Evolutionary conservation across 1,140 invertebrate species (phyloP), one percentile per base, ranked within the genome.

Genomic region (Cyclina sinensis): DNA sequence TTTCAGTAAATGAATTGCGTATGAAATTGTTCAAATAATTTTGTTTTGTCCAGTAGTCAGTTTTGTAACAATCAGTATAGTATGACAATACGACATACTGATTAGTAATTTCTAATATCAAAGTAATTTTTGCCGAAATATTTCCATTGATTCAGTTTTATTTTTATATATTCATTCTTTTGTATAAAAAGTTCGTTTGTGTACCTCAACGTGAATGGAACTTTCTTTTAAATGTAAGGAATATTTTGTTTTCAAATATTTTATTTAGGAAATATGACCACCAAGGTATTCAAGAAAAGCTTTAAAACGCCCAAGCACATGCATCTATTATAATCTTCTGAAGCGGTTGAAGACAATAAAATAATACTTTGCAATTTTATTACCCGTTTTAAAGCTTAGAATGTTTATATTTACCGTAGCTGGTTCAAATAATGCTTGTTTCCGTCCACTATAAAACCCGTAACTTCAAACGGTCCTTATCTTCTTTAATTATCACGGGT

Each of bases 321-420:
- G 74, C 74, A 78, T 37, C 46, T 18, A 78, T 18, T 21, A 54
- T 78, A 78, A 78, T 78, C 74, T 78, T 78, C 74, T 39, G 48
- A 78, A 3, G 46, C 14, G 7, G 30, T 70, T 37, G 12, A 78
- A 78, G 74, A 78, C 74, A 78, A 84, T 78, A 78, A 86, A 84
- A 84, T 30, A 59, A 57, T 86, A 86, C 70, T 78, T 78, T 46
- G 70, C 54, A 62, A 48, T 54, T 86, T 86, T 78, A 86, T 86
- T 37, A 70, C 32, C 84, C 84, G 54, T 86, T 86, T 86, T 74
- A 86, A 86, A 73, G 73, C 73, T n/a, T 27, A 30, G 24, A 43
- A 57, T 86, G 84, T 86, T 86, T 86, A 86, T 86, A 86, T 86
- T 86, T 78, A 57, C 70, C 84, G 39, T 59, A 57, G 73, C 84